These are phyloP conservation scores for Linnaemya tessellans DNA, from an alignment of 2,888 invertebrate genomes.

Conservation along the genomic window DNA sequence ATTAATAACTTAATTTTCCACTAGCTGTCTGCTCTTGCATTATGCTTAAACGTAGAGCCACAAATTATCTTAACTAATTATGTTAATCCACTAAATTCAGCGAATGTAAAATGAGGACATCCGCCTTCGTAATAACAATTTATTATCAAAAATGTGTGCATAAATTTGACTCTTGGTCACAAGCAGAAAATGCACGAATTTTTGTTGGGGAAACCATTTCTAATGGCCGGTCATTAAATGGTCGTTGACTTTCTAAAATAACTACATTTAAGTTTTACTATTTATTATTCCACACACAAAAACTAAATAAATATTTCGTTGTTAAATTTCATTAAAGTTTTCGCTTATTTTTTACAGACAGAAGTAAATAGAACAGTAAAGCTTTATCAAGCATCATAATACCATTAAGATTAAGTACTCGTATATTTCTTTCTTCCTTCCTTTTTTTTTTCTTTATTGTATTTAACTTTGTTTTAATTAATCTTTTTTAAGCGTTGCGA, in stretches of 20 bases:
- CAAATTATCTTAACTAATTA: conserved; percentile 11
- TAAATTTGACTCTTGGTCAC: conserved; percentile 40
- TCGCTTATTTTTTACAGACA: neutral
- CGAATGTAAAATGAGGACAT: neutral
- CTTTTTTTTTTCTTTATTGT: neutral
- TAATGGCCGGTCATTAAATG: conserved; percentile 63
- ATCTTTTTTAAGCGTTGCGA: conserved; percentile 49
- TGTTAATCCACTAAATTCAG: conserved; percentile 7
- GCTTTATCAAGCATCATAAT: conserved; percentile 37
- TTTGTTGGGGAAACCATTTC: conserved; percentile 33
- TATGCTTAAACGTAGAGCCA: neutral
- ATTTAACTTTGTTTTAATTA: conserved; percentile 56
- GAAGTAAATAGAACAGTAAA: neutral
- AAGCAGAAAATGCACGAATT: conserved; percentile 10
- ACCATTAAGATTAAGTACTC: conserved; percentile 33
- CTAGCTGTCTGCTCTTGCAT: neutral
- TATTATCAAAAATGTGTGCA: conserved; percentile 28
- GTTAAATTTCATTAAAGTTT: conserved; percentile 24
- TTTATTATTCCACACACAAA: neutral
- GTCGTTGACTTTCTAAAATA: conserved; percentile 59
- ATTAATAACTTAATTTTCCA: neutral
- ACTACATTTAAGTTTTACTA: conserved; percentile 29
- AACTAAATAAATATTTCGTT: conserved; percentile 8
- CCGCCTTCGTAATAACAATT: conserved; percentile 22
- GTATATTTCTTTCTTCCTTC: neutral